phyloP scores from a whole-genome alignment of 2,113 vertebrate genomes.

The Centropus bengalensis region DNA sequence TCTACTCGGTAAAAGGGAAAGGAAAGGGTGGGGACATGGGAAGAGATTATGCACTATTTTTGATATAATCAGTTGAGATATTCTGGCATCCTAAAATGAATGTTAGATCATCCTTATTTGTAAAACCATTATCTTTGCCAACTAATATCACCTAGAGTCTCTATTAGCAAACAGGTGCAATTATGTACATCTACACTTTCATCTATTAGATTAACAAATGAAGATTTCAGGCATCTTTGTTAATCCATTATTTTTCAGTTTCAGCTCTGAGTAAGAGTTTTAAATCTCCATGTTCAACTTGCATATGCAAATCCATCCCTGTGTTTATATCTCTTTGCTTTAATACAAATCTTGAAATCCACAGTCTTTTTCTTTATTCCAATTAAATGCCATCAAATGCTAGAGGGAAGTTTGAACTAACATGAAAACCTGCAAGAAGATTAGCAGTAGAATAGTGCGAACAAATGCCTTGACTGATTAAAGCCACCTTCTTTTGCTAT shows the following conservation, averaged over 20 bases:
- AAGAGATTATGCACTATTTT: neutral
- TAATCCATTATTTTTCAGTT: neutral
- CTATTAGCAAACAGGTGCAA: neutral
- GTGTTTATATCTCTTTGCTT: neutral
- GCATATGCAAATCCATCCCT: neutral
- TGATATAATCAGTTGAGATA: neutral
- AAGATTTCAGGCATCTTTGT: neutral
- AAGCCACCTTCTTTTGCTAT: neutral
- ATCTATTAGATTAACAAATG: neutral
- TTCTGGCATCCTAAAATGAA: neutral
- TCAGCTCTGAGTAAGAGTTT: neutral
- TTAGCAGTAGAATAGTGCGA: conserved; percentile 31
- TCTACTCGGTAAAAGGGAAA: neutral
- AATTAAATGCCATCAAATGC: conserved; percentile 8
- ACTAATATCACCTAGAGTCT: neutral
- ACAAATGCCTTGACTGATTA: neutral
- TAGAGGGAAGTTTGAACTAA: neutral
- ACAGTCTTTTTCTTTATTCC: neutral
- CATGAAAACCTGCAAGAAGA: neutral
- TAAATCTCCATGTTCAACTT: neutral
- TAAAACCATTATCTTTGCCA: neutral
- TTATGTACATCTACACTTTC: neutral
- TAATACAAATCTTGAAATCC: conserved; percentile 2
- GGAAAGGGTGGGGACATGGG: neutral
- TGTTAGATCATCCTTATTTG: neutral